Conservation (phyloP, 2,888 invertebrate genomes). For the Polyommatus iphigenia region DNA sequence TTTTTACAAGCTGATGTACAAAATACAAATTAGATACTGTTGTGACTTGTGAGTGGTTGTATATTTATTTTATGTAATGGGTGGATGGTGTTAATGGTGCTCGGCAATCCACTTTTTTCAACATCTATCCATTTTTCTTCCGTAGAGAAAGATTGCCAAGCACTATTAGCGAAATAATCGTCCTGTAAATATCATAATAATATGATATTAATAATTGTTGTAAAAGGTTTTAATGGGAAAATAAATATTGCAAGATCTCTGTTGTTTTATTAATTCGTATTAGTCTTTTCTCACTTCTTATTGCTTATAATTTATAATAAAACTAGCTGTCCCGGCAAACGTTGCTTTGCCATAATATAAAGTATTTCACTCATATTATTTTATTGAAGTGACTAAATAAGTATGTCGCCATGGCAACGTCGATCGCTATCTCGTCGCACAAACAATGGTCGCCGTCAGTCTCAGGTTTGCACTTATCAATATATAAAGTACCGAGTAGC, state of each 20-base stretch:
- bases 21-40: neutral
- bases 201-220: neutral
- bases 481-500: too few species aligned
- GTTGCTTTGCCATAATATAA: too few species aligned
- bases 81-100: neutral
- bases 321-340: too few species aligned
- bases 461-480: too few species aligned
- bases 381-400: too few species aligned
- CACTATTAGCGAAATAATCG: neutral
- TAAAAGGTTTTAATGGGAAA: constrained; percentile 18
- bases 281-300: too few species aligned
- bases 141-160: neutral
- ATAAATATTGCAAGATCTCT: constrained; percentile 17
- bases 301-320: too few species aligned
- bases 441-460: too few species aligned
- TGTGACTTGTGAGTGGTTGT: neutral
- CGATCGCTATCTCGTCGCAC: too few species aligned
- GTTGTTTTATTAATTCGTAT: neutral
- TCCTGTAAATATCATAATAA: neutral
- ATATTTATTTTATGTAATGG: neutral
- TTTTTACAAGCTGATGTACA: neutral
- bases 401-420: too few species aligned
- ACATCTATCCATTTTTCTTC: neutral
- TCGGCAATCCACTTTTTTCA: neutral
- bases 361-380: too few species aligned